Percentiles rank a stretch among this genome's conserved stretches.
Conservation (phyloP, 2,888 invertebrate genomes). For the Sminthurides aquaticus region DNA sequence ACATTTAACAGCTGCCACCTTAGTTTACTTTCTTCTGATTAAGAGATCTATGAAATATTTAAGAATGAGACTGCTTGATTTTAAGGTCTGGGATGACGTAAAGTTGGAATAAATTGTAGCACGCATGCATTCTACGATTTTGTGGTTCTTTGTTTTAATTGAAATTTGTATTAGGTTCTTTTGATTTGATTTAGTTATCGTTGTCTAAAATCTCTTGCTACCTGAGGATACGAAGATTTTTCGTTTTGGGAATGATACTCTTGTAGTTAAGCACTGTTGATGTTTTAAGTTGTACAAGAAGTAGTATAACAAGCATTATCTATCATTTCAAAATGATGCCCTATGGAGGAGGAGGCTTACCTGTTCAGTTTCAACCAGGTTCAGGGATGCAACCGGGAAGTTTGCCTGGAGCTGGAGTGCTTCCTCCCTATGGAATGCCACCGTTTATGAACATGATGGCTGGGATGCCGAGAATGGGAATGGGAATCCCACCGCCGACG, state of each 20-base stretch:
- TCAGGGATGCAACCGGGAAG: background rate
- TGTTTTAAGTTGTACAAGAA: background rate
- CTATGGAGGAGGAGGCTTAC: slow-evolving; percentile 15
- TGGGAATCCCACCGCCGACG: slow-evolving; percentile 35
- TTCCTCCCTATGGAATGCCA: slow-evolving; percentile 17
- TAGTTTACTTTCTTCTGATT: too few relatives aligned
- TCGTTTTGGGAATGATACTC: background rate
- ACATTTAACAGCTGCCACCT: too few relatives aligned
- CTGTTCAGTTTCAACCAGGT: slow-evolving; percentile 14
- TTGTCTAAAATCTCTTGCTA: background rate
- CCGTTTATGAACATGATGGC: slow-evolving; percentile 23
- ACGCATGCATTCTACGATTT: too few relatives aligned
- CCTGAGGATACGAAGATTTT: background rate
- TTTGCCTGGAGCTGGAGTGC: slow-evolving; percentile 1
- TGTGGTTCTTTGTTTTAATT: too few relatives aligned
- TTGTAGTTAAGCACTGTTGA: background rate
- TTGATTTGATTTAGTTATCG: background rate
- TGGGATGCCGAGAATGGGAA: slow-evolving; percentile 24
- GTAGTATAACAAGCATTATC: background rate
- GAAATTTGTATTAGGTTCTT: background rate
- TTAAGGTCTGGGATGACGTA: too few relatives aligned
- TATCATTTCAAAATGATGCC: background rate
- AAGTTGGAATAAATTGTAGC: too few relatives aligned
- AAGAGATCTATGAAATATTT: too few relatives aligned
- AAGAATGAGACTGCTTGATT: too few relatives aligned